A percentile compares a stretch with the other conserved stretches of the same genome.
These are phyloP conservation scores for Cheilosia pagana DNA, from an alignment of 2,888 invertebrate genomes.

Conservation along the genomic window DNA sequence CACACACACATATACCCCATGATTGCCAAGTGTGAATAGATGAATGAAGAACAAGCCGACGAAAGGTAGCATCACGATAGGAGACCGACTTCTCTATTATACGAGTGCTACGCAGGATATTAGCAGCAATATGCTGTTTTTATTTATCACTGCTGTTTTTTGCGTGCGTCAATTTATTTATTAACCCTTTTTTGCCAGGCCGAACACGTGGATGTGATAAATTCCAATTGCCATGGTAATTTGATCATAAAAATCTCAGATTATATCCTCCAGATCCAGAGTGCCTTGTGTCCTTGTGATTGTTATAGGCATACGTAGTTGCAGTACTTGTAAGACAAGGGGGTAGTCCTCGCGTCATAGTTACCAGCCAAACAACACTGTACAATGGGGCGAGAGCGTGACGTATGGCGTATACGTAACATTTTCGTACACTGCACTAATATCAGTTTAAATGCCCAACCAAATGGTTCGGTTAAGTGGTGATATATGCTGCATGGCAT, in stretches of 20 bases:
- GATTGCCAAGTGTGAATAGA: slow-evolving; percentile 41
- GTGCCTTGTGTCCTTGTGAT: slow-evolving; percentile 24
- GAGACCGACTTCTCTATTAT: slow-evolving; percentile 10
- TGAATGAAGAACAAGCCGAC: slow-evolving; percentile 15
- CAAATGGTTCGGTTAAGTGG: slow-evolving; percentile 49
- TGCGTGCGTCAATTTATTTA: slow-evolving; percentile 37
- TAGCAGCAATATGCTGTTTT: slow-evolving; percentile 64
- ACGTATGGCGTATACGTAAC: slow-evolving; percentile 57
- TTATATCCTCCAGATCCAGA: background rate
- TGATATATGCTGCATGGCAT: slow-evolving; percentile 35
- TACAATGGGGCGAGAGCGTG: background rate
- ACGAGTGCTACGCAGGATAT: slow-evolving; percentile 61
- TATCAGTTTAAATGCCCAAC: slow-evolving; percentile 47
- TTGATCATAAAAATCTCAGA: slow-evolving; percentile 41
- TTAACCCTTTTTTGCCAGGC: slow-evolving; percentile 34
- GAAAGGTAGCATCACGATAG: slow-evolving; percentile 52
- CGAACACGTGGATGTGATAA: slow-evolving; percentile 50
- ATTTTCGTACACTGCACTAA: slow-evolving; percentile 42
- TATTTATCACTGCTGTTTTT: slow-evolving; percentile 49
- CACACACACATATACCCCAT: background rate
- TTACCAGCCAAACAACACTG: slow-evolving; percentile 61
- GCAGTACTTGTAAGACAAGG: background rate
- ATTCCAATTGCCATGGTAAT: slow-evolving; percentile 51
- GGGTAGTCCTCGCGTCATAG: slow-evolving; percentile 50
- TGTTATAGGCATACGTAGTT: background rate